Evolutionary conservation across 1,140 invertebrate genomes (phyloP).

Genomic region (Uloborus diversus): DNA sequence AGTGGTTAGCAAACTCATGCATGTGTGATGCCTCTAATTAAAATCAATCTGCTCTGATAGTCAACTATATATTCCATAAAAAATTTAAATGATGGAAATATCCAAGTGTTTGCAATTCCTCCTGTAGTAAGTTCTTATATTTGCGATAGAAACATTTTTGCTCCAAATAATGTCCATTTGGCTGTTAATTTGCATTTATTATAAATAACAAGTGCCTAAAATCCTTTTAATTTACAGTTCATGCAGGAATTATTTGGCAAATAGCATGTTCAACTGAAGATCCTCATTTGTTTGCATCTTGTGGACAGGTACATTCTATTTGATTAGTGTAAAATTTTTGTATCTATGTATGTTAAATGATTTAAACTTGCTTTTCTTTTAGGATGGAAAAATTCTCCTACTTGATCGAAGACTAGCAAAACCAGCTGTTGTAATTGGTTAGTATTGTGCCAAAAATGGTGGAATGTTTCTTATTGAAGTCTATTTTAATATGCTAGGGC

Average conservation of each 20-base stretch:
- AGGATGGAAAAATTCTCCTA: conserved; percentile 60
- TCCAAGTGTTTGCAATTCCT: too few species aligned
- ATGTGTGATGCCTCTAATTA: too few species aligned
- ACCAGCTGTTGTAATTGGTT: conserved; percentile 58
- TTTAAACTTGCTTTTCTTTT: not conserved
- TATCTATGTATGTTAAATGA: not conserved
- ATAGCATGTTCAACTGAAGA: conserved; percentile 60
- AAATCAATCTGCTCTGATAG: not conserved
- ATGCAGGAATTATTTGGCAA: conserved; percentile 58
- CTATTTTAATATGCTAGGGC: too few species aligned
- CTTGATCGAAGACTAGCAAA: conserved; percentile 61
- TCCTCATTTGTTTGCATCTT: conserved; percentile 60
- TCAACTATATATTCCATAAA: not conserved
- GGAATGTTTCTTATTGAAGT: too few species aligned
- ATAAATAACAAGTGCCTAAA: not conserved
- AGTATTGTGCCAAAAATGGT: too few species aligned
- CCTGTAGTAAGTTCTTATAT: not conserved
- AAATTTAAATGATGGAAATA: not conserved
- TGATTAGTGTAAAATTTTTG: not conserved
- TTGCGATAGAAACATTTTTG: not conserved
- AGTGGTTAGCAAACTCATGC: too few species aligned
- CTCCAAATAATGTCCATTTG: not conserved
- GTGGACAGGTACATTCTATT: conserved; percentile 58
- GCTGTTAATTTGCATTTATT: not conserved
- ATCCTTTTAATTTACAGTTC: conserved; percentile 50